Evolutionary conservation across 2,888 invertebrate species (phyloP), one percentile per base, ranked within the genome.

Genomic region (Diarsia rubi): DNA sequence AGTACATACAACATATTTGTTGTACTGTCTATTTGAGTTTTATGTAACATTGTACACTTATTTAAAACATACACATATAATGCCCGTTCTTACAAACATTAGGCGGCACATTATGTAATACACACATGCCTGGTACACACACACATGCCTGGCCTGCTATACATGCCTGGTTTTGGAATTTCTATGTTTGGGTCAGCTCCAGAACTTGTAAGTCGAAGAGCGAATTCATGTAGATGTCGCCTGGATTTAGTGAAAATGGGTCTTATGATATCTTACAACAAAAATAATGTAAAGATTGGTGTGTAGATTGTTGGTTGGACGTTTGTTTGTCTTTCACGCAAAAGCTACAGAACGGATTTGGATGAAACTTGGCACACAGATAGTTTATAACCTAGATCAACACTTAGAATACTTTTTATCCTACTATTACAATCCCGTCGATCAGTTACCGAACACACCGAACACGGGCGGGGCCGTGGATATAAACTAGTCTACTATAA

Each of bases 1-100:
- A 66, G n/a, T 52, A 45, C n/a, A 37, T 37, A 37, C 37, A 37
- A n/a, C n/a, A n/a, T n/a, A n/a, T n/a, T n/a, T n/a, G 37, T 37
- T 5, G 37, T 37, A 37, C n/a, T 37, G 27, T 59, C 65, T 21
- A 78, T 65, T 78, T 37, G 19, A 63, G 21, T 44, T n/a, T 47
- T 19, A 64, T 11, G 14, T 0, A 57, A 63, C 6, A 62, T 11
- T n/a, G 19, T 42, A 47, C 19, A n/a, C 14, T 69, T 68, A 21
- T 16, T 37, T 8, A 37, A 37, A 45, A 44, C 2, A 31, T 27
- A 0, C 27, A 57, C 19, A n/a, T 8, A 3, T 57, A 27, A 27
- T 27, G 57, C 27, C 27, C 8, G 19, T 19, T 57, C 19, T 19
- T 57, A 27, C 19, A 3, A 57, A 27, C 3, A 19, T 8, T 57